phyloP scores from a whole-genome alignment of 2,113 vertebrate genomes.

The Thunnus maccoyii region DNA sequence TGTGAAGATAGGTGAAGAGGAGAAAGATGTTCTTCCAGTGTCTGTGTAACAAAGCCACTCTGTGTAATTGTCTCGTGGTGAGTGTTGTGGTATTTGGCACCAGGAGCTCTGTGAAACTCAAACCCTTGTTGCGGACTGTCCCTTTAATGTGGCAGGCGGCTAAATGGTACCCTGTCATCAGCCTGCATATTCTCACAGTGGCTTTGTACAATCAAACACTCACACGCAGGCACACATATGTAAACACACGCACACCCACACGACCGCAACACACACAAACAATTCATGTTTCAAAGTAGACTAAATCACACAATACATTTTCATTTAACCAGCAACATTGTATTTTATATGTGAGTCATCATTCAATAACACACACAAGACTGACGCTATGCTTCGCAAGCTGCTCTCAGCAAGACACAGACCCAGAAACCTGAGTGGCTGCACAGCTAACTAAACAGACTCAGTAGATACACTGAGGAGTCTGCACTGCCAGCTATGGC shows the following conservation, averaged over 20 bases:
- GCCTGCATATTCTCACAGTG: slow-evolving; percentile 60
- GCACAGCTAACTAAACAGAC: slow-evolving; percentile 72
- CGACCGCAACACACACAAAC: slow-evolving; percentile 56
- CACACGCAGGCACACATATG: slow-evolving; percentile 60
- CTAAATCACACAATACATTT: slow-evolving; percentile 43
- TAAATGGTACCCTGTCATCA: slow-evolving; percentile 76
- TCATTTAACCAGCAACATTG: slow-evolving; percentile 11
- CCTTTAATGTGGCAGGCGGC: slow-evolving; percentile 76
- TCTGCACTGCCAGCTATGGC: slow-evolving; percentile 38
- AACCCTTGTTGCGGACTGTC: slow-evolving; percentile 58
- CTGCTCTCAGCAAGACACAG: slow-evolving; percentile 34
- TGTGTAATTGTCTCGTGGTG: slow-evolving; percentile 74
- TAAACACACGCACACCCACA: slow-evolving; percentile 69
- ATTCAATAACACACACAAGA: slow-evolving; percentile 8
- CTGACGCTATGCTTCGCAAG: slow-evolving; percentile 2
- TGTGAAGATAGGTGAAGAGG: slow-evolving; percentile 25
- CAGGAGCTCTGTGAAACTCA: slow-evolving; percentile 66
- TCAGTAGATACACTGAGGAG: slow-evolving; percentile 33
- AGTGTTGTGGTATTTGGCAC: slow-evolving; percentile 76
- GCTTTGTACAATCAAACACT: slow-evolving; percentile 74
- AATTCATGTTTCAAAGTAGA: slow-evolving; percentile 14
- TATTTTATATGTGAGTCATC: slow-evolving; percentile 22
- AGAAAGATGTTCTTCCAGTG: slow-evolving; percentile 49
- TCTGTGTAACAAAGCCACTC: slow-evolving; percentile 72
- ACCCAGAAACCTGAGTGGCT: slow-evolving; percentile 61